These are phyloP conservation scores for Diploscapter pachys DNA, from an alignment of 1,140 invertebrate genomes.

Conservation along the genomic window DNA sequence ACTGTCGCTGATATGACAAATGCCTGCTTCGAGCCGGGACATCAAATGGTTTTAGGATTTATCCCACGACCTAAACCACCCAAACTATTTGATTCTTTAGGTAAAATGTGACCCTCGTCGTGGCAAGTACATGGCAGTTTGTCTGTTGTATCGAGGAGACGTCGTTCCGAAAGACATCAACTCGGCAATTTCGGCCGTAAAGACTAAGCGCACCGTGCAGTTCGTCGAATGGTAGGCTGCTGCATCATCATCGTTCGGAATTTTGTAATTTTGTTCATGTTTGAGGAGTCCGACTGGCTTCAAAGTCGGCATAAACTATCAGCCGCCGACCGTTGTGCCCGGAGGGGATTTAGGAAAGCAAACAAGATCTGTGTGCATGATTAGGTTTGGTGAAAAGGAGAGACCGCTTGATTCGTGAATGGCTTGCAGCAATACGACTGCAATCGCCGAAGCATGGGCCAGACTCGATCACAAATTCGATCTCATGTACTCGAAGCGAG, in stretches of 20 bases:
- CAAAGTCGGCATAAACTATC: slow-evolving; percentile 72
- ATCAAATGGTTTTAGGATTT: slow-evolving; percentile 74
- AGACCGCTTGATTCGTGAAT: neutral
- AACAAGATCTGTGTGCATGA: slow-evolving; percentile 35
- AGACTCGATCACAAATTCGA: slow-evolving; percentile 71
- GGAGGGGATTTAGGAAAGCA: slow-evolving; percentile 72
- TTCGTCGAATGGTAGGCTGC: slow-evolving; percentile 73
- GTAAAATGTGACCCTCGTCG: slow-evolving; percentile 63
- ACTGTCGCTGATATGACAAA: slow-evolving; percentile 74
- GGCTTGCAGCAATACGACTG: slow-evolving; percentile 69
- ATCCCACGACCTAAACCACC: slow-evolving; percentile 42
- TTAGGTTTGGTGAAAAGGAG: slow-evolving; percentile 3
- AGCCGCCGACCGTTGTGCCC: slow-evolving; percentile 77
- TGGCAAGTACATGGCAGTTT: slow-evolving; percentile 73
- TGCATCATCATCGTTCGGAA: no score
- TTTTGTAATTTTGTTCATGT: neutral
- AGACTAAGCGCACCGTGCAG: slow-evolving; percentile 75
- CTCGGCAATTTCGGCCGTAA: slow-evolving; percentile 77
- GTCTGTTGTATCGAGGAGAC: slow-evolving; percentile 75
- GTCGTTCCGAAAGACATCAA: slow-evolving; percentile 77
- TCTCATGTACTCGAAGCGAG: slow-evolving; percentile 71
- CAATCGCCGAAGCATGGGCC: slow-evolving; percentile 70
- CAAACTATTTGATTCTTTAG: slow-evolving; percentile 59
- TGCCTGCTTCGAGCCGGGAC: slow-evolving; percentile 75
- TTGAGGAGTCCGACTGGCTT: slow-evolving; percentile 70